Evolutionary conservation across 1,140 invertebrate species (phyloP).

Genomic region (Drosophila lacteicornis): DNA sequence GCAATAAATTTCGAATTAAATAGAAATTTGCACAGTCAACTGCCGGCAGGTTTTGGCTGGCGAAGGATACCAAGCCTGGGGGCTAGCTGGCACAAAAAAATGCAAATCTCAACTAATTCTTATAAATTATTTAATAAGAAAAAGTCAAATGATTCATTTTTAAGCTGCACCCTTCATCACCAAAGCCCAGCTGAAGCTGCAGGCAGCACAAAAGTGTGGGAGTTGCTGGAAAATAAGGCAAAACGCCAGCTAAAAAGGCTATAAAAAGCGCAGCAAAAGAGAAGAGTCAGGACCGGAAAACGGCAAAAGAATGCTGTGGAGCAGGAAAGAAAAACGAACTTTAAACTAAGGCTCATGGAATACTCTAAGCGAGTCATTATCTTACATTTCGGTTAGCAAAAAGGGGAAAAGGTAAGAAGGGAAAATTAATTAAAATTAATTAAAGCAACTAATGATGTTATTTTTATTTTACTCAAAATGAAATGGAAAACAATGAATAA

Average conservation of each 20-base stretch:
- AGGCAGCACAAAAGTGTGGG: slow-evolving; percentile 25
- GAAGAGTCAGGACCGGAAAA: slow-evolving; percentile 43
- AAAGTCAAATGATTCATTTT: slow-evolving; percentile 84
- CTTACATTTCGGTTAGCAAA: neutral
- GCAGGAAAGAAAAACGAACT: slow-evolving; percentile 11
- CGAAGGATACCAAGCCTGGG: slow-evolving; percentile 13
- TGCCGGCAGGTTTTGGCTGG: slow-evolving; percentile 8
- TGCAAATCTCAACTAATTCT: slow-evolving; percentile 84
- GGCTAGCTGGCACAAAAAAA: slow-evolving; percentile 58
- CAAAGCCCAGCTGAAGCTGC: slow-evolving; percentile 72
- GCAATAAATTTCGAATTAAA: slow-evolving; percentile 83
- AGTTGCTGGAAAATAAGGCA: slow-evolving; percentile 46
- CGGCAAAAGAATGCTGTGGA: slow-evolving; percentile 37
- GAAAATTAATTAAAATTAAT: neutral
- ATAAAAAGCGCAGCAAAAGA: slow-evolving; percentile 49
- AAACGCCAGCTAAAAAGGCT: slow-evolving; percentile 30
- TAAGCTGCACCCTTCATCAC: slow-evolving; percentile 81
- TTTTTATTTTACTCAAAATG: neutral
- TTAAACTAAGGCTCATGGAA: no score
- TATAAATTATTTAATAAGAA: slow-evolving; percentile 84
- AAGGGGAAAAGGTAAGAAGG: neutral
- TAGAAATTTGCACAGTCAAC: slow-evolving; percentile 75
- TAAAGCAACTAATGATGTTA: neutral
- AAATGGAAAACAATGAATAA: neutral
- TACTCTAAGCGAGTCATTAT: neutral